Evolutionary conservation across 2,888 invertebrate genomes (phyloP), one percentile per base, ranked within the genome.

Genomic region (Cartodere bifasciata): DNA sequence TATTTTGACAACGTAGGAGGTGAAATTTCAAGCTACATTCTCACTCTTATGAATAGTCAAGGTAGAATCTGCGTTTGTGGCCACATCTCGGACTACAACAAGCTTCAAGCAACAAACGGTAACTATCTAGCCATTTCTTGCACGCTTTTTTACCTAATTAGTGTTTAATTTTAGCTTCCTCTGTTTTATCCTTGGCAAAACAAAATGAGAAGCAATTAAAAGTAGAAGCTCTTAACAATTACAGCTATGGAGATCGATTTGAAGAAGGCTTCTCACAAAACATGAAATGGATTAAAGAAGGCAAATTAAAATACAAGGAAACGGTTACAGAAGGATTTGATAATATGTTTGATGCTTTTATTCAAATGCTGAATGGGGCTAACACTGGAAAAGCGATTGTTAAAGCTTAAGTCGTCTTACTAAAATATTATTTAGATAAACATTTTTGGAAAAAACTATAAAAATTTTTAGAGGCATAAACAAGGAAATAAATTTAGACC

Each of bases 1-100:
- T 83, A 76, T 47, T 82, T 81, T 49, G 83, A 83, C 50, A 82
- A 82, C 53, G 82, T 82, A 60, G 53, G 68, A 12, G 81, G 81
- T 23, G 72, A 75, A 49, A 68, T 79, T 31, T 73, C 75, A 35
- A 65, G 68, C n/a, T 64, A 57, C 7, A 70, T 80, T 16, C 63
- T 79, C 34, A 61, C 59, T 37, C 64, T 68, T 35, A 80, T 81
- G 80, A 79, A 72, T 39, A 50, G 51, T 28, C 65, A 62, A 45
- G 80, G 81, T 5, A 63, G 80, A 39, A 63, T 80, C 10, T 67
- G 76, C 6, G 69, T 77, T 6, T 80, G 79, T 52, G 81, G 81
- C 11, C 67, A 73, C 2, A 77, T 81, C 44, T 74, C 78, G 14
- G 62, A 67, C 0, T 80, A 80, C 47, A 78, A 79, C 45, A 65